Evolutionary conservation across 2,113 vertebrate genomes (phyloP).

Genomic region (Semicossyphus pulcher): DNA sequence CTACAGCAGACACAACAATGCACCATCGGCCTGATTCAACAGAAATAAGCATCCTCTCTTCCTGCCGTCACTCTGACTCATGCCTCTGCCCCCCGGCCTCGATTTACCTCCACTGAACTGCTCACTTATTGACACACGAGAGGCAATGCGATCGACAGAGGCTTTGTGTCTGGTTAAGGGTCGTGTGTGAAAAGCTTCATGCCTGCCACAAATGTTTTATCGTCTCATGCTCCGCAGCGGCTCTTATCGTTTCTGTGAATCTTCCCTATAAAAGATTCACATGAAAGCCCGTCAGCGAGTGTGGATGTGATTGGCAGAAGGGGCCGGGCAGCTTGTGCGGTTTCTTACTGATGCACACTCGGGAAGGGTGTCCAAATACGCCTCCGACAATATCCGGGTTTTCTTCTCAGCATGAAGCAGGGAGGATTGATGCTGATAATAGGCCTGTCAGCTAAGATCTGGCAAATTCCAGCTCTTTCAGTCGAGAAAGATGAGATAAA

Average conservation of each 20-base stretch:
- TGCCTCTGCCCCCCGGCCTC: constrained; percentile 5
- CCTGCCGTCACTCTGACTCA: constrained; percentile 16
- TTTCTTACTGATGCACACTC: constrained; percentile 62
- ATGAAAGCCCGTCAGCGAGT: constrained; percentile 43
- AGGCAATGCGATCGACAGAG: not conserved
- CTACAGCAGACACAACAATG: constrained; percentile 11
- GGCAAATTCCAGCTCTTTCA: constrained; percentile 40
- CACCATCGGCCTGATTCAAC: constrained; percentile 15
- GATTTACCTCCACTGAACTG: constrained; percentile 40
- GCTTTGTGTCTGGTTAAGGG: constrained; percentile 9
- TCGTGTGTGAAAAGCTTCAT: constrained; percentile 12
- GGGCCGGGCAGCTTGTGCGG: constrained; percentile 48
- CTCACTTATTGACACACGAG: constrained; percentile 14
- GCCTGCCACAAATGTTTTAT: constrained; percentile 55
- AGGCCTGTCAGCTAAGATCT: constrained; percentile 52
- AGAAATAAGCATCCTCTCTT: constrained; percentile 19
- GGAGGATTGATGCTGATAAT: constrained; percentile 51
- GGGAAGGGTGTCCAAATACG: constrained; percentile 56
- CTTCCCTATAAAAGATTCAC: constrained; percentile 60
- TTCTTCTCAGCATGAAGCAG: constrained; percentile 23
- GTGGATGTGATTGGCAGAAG: constrained; percentile 64
- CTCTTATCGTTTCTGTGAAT: constrained; percentile 52
- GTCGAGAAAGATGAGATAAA: constrained; percentile 37
- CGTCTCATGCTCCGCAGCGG: constrained; percentile 21
- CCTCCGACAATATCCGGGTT: constrained; percentile 52